Evolutionary conservation across 2,113 vertebrate species (phyloP).

Genomic region (Strix uralensis): DNA sequence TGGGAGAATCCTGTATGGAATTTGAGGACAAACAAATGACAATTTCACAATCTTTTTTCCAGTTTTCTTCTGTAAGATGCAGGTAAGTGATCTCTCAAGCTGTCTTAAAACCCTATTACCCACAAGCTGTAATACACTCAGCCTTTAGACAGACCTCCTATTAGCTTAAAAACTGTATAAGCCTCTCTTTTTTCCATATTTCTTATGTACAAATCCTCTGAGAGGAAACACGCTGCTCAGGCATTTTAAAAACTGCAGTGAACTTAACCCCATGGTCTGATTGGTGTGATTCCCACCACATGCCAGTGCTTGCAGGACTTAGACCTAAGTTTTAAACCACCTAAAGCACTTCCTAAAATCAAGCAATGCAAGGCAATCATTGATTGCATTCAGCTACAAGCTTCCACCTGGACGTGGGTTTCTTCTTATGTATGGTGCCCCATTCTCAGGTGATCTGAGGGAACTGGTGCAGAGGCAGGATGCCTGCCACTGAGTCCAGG

Average conservation of each 20-base stretch:
- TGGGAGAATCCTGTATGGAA: background rate
- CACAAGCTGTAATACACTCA: background rate
- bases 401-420: background rate
- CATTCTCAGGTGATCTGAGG: background rate
- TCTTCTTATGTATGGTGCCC: accelerated
- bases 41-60: background rate
- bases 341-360: background rate
- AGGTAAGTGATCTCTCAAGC: background rate
- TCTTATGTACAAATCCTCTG: background rate
- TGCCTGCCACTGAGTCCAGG: background rate
- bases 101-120: slow-evolving; percentile 12
- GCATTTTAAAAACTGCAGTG: background rate
- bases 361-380: background rate
- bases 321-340: background rate
- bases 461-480: background rate
- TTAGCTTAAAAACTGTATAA: background rate
- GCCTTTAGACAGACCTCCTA: background rate
- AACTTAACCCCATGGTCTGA: background rate
- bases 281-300: background rate
- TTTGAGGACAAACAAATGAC: background rate
- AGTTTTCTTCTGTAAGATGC: slow-evolving; percentile 39
- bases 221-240: background rate
- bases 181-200: background rate
- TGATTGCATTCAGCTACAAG: background rate
- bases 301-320: background rate